A percentile compares a stretch with the other conserved stretches of the same genome.
Conservation (phyloP, 2,797 vertebrate genomes). For the Anableps anableps region DNA sequence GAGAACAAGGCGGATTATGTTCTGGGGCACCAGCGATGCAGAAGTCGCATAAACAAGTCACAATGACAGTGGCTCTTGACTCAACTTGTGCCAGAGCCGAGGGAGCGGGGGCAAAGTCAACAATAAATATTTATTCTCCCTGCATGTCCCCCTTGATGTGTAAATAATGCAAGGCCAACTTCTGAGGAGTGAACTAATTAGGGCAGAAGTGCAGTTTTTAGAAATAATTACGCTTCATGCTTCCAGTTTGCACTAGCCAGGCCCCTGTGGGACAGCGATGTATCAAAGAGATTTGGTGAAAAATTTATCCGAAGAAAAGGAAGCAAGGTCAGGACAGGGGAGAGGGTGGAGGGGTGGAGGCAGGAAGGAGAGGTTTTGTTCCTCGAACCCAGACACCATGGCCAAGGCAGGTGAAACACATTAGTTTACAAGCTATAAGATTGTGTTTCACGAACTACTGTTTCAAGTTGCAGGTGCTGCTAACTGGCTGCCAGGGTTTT, state of each 20-base stretch:
- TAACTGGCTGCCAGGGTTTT: constrained; percentile 66
- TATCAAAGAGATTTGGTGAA: constrained; percentile 74
- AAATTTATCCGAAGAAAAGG: constrained; percentile 62
- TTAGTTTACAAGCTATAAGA: constrained; percentile 77
- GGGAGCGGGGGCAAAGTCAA: constrained; percentile 75
- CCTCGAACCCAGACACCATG: constrained; percentile 26
- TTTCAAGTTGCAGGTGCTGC: constrained; percentile 79
- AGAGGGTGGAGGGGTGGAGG: constrained; percentile 16
- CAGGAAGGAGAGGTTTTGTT: constrained; percentile 37
- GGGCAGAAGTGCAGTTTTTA: constrained; percentile 73
- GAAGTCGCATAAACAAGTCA: constrained; percentile 56
- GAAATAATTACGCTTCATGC: constrained; percentile 77
- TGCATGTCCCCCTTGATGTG: constrained; percentile 79
- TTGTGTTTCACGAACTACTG: constrained; percentile 76
- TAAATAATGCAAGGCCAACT: constrained; percentile 83
- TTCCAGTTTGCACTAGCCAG: constrained; percentile 69
- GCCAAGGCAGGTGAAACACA: constrained; percentile 78
- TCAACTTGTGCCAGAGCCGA: constrained; percentile 49
- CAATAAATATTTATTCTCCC: constrained; percentile 84
- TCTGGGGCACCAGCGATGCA: constrained; percentile 38
- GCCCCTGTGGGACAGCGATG: constrained; percentile 51
- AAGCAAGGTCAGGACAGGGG: constrained; percentile 47
- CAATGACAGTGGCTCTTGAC: constrained; percentile 51
- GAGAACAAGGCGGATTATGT: constrained; percentile 58
- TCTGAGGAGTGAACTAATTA: constrained; percentile 79